Evolutionary conservation across 2,797 vertebrate genomes (phyloP).

Genomic region (Tokudaia muenninki): DNA sequence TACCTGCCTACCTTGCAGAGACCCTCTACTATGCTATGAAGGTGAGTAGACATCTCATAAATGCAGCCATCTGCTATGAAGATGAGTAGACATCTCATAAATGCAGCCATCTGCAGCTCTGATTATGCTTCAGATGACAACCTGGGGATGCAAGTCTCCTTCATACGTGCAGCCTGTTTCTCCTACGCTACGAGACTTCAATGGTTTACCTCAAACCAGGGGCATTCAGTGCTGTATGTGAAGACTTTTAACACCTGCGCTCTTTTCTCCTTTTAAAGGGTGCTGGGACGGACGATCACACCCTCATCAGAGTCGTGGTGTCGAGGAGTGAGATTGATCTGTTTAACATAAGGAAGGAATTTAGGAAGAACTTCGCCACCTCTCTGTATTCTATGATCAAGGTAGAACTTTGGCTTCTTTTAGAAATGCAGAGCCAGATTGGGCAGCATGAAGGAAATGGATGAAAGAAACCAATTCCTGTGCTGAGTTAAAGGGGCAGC

Average conservation of each 20-base stretch:
- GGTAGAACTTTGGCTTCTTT: slow-evolving; percentile 85
- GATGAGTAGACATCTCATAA: slow-evolving; percentile 85
- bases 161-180: background rate
- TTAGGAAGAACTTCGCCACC: slow-evolving; percentile 92
- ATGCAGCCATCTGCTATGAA: slow-evolving; percentile 88
- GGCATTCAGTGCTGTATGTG: background rate
- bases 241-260: background rate
- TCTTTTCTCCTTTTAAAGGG: slow-evolving; percentile 84
- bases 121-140: background rate
- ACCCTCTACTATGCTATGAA: slow-evolving; percentile 93
- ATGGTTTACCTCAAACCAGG: background rate
- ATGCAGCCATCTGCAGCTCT: background rate
- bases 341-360: slow-evolving; percentile 92
- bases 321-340: slow-evolving; percentile 97
- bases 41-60: slow-evolving; percentile 86
- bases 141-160: background rate
- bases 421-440: background rate
- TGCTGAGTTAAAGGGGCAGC: background rate
- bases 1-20: slow-evolving; percentile 95
- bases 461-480: background rate
- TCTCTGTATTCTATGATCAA: slow-evolving; percentile 94
- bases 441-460: background rate
- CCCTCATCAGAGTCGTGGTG: slow-evolving; percentile 95
- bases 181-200: background rate
- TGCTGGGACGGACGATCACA: slow-evolving; percentile 95